A percentile compares a stretch with the other conserved stretches of the same genome.
Evolutionary conservation across 2,797 vertebrate genomes (phyloP).

Genomic region (Thalassophryne amazonica): DNA sequence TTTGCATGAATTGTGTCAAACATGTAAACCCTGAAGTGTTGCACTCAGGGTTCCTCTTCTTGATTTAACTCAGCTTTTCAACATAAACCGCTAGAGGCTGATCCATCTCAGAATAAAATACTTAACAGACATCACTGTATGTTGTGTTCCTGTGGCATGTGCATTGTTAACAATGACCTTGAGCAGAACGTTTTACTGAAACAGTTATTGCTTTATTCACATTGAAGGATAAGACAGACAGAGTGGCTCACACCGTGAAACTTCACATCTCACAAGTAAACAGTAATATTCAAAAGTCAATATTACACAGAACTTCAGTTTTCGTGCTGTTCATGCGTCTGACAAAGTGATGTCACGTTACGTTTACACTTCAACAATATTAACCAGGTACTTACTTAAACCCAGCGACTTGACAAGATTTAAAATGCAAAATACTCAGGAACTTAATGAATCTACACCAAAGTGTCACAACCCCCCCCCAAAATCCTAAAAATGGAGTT

Average conservation of each 20-base stretch:
- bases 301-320: conserved; percentile 26
- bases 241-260: conserved; percentile 22
- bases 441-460: conserved; percentile 35
- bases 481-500: too few species aligned
- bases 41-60: too few species aligned
- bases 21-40: too few species aligned
- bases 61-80: too few species aligned
- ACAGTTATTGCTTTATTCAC: conserved; percentile 60
- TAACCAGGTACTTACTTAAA: conserved; percentile 3
- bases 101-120: too few species aligned
- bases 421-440: conserved; percentile 35
- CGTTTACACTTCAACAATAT: conserved; percentile 33
- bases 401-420: conserved; percentile 9
- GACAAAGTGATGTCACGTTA: conserved; percentile 22
- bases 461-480: too few species aligned
- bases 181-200: conserved; percentile 5
- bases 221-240: conserved; percentile 21
- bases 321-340: conserved; percentile 22
- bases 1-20: too few species aligned
- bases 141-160: too few species aligned
- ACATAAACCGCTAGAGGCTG: too few species aligned
- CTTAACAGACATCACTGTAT: too few species aligned
- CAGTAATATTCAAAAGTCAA: conserved; percentile 14
- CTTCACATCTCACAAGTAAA: too few species aligned
- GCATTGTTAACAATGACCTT: background rate